Percentiles rank a stretch among this genome's conserved stretches.
Conservation (phyloP, 2,888 invertebrate genomes). For the Lasius platythorax region DNA sequence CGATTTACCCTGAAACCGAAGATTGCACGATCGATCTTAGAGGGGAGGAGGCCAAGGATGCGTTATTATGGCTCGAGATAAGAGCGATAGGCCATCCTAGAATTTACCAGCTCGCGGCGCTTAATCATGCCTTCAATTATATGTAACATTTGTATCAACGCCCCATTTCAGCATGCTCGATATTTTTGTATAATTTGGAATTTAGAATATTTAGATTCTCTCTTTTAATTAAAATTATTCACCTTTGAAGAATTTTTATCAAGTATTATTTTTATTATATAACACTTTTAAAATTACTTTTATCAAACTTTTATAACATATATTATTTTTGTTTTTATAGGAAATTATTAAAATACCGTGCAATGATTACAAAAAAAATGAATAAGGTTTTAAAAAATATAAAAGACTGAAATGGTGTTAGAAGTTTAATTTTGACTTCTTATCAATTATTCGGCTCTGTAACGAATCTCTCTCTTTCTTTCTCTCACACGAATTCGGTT, state of each 20-base stretch:
- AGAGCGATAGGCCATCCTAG: slow-evolving; percentile 16
- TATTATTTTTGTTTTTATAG: neutral
- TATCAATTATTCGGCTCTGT: neutral
- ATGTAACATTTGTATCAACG: neutral
- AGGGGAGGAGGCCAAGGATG: neutral
- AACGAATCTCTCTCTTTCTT: neutral
- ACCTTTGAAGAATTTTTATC: neutral
- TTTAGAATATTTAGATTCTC: neutral
- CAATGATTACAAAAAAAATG: neutral
- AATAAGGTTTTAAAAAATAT: neutral
- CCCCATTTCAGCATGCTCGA: neutral
- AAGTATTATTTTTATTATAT: neutral
- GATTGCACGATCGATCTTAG: slow-evolving; percentile 6
- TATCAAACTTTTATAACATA: neutral
- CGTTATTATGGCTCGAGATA: slow-evolving; percentile 23
- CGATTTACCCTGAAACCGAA: slow-evolving; percentile 76
- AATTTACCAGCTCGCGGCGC: neutral
- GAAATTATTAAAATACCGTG: neutral
- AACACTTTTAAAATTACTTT: neutral
- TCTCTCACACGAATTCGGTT: neutral
- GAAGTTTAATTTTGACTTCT: neutral
- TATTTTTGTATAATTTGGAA: neutral
- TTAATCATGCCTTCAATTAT: neutral
- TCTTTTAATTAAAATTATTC: neutral
- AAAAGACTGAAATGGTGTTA: neutral